Conservation (phyloP, 2,113 vertebrate genomes). For the Etia nguti region DNA sequence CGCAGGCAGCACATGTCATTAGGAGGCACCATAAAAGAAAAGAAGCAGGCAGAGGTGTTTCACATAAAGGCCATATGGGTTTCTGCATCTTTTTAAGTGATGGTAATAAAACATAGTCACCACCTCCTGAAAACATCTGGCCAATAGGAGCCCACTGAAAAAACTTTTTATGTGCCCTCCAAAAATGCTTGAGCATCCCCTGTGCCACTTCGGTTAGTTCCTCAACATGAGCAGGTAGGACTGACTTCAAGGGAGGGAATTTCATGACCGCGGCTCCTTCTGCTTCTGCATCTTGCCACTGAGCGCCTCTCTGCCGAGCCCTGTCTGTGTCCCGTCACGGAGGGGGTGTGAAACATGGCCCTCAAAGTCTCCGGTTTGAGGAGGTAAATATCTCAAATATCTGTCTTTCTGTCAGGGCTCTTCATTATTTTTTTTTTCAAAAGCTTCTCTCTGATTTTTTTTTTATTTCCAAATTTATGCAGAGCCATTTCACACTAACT, state of each 20-base stretch:
- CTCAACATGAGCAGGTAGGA: slow-evolving; percentile 69
- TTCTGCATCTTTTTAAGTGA: slow-evolving; percentile 62
- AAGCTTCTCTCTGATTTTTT: neutral
- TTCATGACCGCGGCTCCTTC: slow-evolving; percentile 22
- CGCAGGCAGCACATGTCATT: slow-evolving; percentile 61
- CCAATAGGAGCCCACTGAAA: slow-evolving; percentile 64
- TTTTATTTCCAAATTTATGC: neutral
- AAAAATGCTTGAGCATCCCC: slow-evolving; percentile 58
- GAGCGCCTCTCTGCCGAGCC: neutral
- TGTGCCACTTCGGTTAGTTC: slow-evolving; percentile 1
- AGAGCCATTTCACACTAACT: neutral
- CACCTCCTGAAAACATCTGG: slow-evolving; percentile 54
- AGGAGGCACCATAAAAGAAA: slow-evolving; percentile 43
- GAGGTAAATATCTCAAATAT: slow-evolving; percentile 48
- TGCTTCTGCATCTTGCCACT: slow-evolving; percentile 15
- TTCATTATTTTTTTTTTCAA: neutral
- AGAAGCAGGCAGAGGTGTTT: neutral
- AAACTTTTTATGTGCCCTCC: slow-evolving; percentile 57
- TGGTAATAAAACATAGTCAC: slow-evolving; percentile 66
- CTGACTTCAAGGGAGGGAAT: slow-evolving; percentile 36
- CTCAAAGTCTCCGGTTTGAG: slow-evolving; percentile 7
- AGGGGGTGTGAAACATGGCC: slow-evolving; percentile 52
- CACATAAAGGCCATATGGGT: slow-evolving; percentile 34
- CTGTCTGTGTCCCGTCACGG: neutral
- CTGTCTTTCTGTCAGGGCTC: neutral